Conservation (phyloP, 2,113 vertebrate species). For the Catagonus wagneri region DNA sequence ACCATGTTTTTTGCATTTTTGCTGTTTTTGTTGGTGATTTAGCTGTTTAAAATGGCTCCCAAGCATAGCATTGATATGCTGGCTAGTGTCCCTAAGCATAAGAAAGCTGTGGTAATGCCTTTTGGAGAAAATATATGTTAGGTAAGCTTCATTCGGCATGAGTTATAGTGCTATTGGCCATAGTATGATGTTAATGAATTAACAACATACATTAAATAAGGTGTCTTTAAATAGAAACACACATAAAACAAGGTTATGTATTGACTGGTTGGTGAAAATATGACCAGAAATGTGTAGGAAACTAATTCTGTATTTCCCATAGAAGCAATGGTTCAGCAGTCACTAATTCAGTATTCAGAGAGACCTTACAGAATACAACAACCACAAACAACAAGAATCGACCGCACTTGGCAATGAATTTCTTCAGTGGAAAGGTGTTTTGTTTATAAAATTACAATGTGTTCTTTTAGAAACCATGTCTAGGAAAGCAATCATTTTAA, state of each 20-base stretch:
- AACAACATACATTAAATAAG: background rate
- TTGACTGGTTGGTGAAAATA: background rate
- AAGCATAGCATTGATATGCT: background rate
- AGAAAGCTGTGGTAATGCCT: background rate
- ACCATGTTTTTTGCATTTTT: background rate
- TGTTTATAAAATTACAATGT: background rate
- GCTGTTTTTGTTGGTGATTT: background rate
- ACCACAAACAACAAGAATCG: background rate
- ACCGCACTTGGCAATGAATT: background rate
- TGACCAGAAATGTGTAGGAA: background rate
- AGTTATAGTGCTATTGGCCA: background rate
- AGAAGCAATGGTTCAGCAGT: background rate
- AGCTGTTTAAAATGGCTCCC: background rate
- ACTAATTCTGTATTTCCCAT: background rate
- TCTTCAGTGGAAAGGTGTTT: conserved; percentile 23
- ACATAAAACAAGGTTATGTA: background rate
- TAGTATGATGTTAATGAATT: background rate
- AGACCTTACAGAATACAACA: background rate
- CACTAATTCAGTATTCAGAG: background rate
- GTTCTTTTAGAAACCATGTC: background rate
- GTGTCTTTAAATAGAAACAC: background rate
- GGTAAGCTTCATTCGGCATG: background rate
- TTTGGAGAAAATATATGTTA: background rate
- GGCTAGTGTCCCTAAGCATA: background rate
- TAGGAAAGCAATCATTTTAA: conserved; percentile 2